These are phyloP conservation scores for Hypena proboscidalis DNA, from an alignment of 2,888 invertebrate species.

Conservation along the genomic window DNA sequence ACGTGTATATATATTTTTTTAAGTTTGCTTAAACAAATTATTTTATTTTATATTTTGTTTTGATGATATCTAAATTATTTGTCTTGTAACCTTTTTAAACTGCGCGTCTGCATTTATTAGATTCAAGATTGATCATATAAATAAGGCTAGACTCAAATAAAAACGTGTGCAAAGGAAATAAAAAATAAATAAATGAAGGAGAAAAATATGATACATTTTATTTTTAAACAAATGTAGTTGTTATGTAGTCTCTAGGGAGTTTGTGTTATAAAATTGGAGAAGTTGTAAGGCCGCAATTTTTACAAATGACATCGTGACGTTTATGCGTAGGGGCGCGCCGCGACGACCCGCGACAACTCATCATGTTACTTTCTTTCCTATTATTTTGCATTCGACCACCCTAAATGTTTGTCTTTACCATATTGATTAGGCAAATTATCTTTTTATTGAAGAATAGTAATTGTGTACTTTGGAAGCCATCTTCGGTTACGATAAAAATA, in stretches of 20 bases:
- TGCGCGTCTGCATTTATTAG: conserved; percentile 6
- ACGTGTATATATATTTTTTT: no score
- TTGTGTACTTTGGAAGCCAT: conserved; percentile 9
- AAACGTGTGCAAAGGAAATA: conserved; percentile 6
- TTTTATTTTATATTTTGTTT: conserved; percentile 7
- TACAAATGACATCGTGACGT: conserved; percentile 85
- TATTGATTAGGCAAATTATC: conserved; percentile 59
- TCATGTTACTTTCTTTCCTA: conserved; percentile 83
- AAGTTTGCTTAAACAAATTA: no score
- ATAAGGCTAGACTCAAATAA: conserved; percentile 9
- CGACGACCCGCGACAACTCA: conserved; percentile 74
- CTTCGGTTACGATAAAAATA: not conserved
- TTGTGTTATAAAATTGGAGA: conserved; percentile 74
- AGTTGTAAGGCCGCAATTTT: conserved; percentile 83
- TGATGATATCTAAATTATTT: no score
- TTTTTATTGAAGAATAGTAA: conserved; percentile 26
- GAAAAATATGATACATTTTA: conserved; percentile 7
- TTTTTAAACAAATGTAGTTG: conserved; percentile 5
- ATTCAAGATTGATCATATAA: conserved; percentile 18
- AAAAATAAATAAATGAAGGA: conserved; percentile 10
- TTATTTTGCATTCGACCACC: conserved; percentile 71
- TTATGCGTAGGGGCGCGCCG: conserved; percentile 79
- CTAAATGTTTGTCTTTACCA: conserved; percentile 65
- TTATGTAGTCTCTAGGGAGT: conserved; percentile 48
- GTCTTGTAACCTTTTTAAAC: conserved; percentile 7